Percentiles rank a stretch among this genome's conserved stretches.
These are phyloP conservation scores for Forbesichthys agassizii DNA, from an alignment of 2,113 vertebrate genomes.

Conservation along the genomic window DNA sequence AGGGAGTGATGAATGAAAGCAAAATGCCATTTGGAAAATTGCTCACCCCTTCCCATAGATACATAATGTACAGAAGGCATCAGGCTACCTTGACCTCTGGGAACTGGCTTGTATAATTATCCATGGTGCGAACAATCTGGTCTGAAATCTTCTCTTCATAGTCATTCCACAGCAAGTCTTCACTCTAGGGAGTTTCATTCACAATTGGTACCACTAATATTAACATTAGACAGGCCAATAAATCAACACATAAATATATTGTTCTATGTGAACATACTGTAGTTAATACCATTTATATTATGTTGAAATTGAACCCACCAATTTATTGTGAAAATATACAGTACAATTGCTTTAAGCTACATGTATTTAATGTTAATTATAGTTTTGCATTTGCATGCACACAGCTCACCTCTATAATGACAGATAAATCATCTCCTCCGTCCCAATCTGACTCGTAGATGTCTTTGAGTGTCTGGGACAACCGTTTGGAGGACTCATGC, in stretches of 20 bases:
- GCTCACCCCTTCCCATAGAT: not conserved
- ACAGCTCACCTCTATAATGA: constrained; percentile 82
- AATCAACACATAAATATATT: not conserved
- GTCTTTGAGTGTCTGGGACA: constrained; percentile 87
- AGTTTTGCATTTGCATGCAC: not conserved
- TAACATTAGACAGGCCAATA: not conserved
- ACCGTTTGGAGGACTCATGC: constrained; percentile 87
- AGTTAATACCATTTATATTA: too few species aligned
- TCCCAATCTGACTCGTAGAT: constrained; percentile 88
- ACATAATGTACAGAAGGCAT: not conserved
- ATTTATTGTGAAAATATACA: too few species aligned
- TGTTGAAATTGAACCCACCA: too few species aligned
- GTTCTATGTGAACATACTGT: not conserved
- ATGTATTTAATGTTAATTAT: too few species aligned
- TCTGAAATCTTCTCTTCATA: constrained; percentile 90
- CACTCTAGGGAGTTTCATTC: constrained; percentile 77
- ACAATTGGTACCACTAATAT: not conserved
- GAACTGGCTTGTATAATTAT: constrained; percentile 92
- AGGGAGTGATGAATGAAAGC: not conserved
- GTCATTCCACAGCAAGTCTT: constrained; percentile 94
- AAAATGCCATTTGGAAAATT: not conserved
- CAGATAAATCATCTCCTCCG: constrained; percentile 80
- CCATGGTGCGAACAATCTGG: constrained; percentile 88
- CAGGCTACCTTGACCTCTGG: constrained; percentile 84
- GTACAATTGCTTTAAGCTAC: too few species aligned